phyloP scores from a whole-genome alignment of 2,797 vertebrate species.

The Epinephelus malabaricus region DNA sequence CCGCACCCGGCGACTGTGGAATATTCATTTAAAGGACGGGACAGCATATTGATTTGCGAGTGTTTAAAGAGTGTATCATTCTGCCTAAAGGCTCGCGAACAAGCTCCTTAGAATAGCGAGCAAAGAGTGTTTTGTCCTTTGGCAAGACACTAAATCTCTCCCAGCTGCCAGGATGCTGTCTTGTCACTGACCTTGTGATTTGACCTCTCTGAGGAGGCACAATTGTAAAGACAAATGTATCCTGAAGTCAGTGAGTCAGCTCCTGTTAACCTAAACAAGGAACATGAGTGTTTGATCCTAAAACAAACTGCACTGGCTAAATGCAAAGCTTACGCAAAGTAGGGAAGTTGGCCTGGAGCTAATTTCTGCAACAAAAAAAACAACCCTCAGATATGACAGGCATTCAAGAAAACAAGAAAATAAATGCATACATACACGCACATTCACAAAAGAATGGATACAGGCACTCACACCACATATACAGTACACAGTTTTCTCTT shows the following conservation, averaged over 20 bases:
- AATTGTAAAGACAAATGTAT: slow-evolving; percentile 30
- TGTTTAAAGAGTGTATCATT: slow-evolving; percentile 6
- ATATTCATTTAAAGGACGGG: slow-evolving; percentile 34
- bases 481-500: slow-evolving; percentile 6
- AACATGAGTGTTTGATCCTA: not conserved
- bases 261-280: slow-evolving; percentile 17
- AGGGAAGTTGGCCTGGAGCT: not conserved
- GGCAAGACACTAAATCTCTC: slow-evolving; percentile 26
- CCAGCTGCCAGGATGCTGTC: slow-evolving; percentile 1
- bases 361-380: not conserved
- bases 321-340: slow-evolving; percentile 12
- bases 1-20: not conserved
- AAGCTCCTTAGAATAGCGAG: slow-evolving; percentile 17
- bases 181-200: slow-evolving; percentile 26
- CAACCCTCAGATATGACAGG: slow-evolving; percentile 9
- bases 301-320: slow-evolving; percentile 8
- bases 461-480: slow-evolving; percentile 12
- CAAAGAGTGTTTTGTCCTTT: slow-evolving; percentile 4
- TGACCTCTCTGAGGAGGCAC: slow-evolving; percentile 16
- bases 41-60: slow-evolving; percentile 24
- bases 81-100: not conserved
- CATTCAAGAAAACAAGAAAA: slow-evolving; percentile 30
- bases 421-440: slow-evolving; percentile 9
- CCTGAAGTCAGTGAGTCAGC: slow-evolving; percentile 10
- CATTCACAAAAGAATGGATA: slow-evolving; percentile 14